Evolutionary conservation across 2,888 invertebrate species (phyloP).

Genomic region (Graphium colonna): DNA sequence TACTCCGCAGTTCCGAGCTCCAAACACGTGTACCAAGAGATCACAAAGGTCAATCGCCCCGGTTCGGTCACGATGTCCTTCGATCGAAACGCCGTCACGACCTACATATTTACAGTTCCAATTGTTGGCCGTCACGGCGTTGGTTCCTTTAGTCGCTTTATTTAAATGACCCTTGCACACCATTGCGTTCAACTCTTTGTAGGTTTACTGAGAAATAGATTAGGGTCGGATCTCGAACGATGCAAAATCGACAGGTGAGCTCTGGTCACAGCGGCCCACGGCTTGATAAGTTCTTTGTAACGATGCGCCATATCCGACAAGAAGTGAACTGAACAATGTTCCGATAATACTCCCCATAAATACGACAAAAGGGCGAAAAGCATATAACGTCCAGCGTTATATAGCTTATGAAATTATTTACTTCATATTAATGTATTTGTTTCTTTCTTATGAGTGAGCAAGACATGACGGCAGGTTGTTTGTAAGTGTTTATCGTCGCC

Average conservation of each 20-base stretch:
- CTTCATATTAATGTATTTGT: too few species aligned
- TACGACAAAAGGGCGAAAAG: slow-evolving; percentile 54
- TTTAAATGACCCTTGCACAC: slow-evolving; percentile 33
- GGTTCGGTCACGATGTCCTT: slow-evolving; percentile 66
- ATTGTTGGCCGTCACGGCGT: slow-evolving; percentile 49
- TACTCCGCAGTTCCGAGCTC: slow-evolving; percentile 41
- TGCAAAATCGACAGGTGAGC: slow-evolving; percentile 37
- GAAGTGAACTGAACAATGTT: too few species aligned
- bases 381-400: too few species aligned
- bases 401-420: too few species aligned
- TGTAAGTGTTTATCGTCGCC: too few species aligned
- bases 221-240: slow-evolving; percentile 37
- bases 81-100: slow-evolving; percentile 60
- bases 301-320: slow-evolving; percentile 43
- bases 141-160: slow-evolving; percentile 29
- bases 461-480: too few species aligned
- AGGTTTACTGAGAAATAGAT: slow-evolving; percentile 38
- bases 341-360: too few species aligned
- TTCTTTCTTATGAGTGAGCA: too few species aligned
- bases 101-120: slow-evolving; percentile 68
- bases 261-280: slow-evolving; percentile 30
- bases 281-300: slow-evolving; percentile 32
- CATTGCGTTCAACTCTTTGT: slow-evolving; percentile 7
- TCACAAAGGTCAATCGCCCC: slow-evolving; percentile 65
- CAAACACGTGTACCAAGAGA: slow-evolving; percentile 51